A percentile compares a stretch with the other conserved stretches of the same genome.
These are phyloP conservation scores for Perccottus glenii DNA, from an alignment of 2,113 vertebrate species.

Conservation along the genomic window DNA sequence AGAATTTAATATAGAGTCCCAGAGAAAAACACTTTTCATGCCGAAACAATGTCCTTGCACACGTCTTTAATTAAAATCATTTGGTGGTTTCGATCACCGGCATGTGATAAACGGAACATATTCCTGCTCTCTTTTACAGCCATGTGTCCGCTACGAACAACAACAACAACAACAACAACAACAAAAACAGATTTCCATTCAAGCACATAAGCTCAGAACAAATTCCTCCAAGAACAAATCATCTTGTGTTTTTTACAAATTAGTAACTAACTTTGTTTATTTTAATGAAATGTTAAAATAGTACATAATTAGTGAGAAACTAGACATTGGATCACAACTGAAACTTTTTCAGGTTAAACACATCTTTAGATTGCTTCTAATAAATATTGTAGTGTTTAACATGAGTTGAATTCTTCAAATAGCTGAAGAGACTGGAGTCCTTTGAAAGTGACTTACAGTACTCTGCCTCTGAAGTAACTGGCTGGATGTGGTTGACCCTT, in stretches of 20 bases:
- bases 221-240: background rate
- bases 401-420: constrained; percentile 12
- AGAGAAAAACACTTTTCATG: constrained; percentile 13
- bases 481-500: constrained; percentile 9
- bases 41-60: constrained; percentile 21
- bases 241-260: background rate
- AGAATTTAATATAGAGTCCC: constrained; percentile 10
- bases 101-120: constrained; percentile 36
- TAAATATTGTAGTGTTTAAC: constrained; percentile 11
- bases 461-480: constrained; percentile 22
- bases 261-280: too few relatives aligned
- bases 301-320: too few relatives aligned
- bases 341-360: too few relatives aligned
- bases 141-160: constrained; percentile 20
- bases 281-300: too few relatives aligned
- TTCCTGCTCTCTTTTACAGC: constrained; percentile 29
- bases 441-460: constrained; percentile 27
- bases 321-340: too few relatives aligned
- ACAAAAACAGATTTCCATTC: constrained; percentile 28
- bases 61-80: constrained; percentile 39
- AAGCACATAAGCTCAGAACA: background rate
- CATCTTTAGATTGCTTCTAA: constrained; percentile 1
- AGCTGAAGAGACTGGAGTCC: constrained; percentile 17
- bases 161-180: constrained; percentile 13
- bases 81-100: constrained; percentile 24